Conservation (phyloP, 2,797 vertebrate genomes). For the Manis pentadactyla region DNA sequence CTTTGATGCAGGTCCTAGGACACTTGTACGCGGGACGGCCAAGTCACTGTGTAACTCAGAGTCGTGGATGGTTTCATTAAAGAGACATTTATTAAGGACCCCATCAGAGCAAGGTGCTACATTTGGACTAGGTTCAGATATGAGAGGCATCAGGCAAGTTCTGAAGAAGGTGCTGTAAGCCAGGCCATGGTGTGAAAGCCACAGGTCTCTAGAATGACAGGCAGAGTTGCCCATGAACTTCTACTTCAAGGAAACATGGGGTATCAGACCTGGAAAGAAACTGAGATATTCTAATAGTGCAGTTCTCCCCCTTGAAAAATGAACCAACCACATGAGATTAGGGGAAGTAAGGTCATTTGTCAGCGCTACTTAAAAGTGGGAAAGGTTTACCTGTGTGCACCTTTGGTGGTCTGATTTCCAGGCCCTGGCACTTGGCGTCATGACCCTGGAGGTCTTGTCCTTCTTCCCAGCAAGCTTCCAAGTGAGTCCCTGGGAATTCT, state of each 20-base stretch:
- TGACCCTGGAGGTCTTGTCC: not conserved
- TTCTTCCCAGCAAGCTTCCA: not conserved
- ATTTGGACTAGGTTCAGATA: not conserved
- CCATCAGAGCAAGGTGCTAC: not conserved
- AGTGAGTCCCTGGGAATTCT: not conserved
- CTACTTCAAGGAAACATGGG: not conserved
- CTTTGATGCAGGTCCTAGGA: not conserved
- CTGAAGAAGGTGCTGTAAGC: not conserved
- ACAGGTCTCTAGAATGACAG: not conserved
- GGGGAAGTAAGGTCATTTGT: not conserved
- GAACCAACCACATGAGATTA: not conserved
- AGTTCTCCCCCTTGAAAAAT: slow-evolving; percentile 2
- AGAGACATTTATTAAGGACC: not conserved
- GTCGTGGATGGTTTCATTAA: not conserved
- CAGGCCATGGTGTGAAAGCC: not conserved
- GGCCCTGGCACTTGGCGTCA: not conserved
- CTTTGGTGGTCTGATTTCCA: not conserved
- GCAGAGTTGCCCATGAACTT: not conserved
- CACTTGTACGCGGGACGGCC: not conserved
- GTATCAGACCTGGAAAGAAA: not conserved
- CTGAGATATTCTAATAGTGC: not conserved
- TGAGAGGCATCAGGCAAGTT: not conserved
- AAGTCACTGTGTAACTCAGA: slow-evolving; percentile 6
- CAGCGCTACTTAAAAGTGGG: not conserved
- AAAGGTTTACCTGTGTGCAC: not conserved